Evolutionary conservation across 2,888 invertebrate genomes (phyloP).

Genomic region (Caenorhabditis afra): DNA sequence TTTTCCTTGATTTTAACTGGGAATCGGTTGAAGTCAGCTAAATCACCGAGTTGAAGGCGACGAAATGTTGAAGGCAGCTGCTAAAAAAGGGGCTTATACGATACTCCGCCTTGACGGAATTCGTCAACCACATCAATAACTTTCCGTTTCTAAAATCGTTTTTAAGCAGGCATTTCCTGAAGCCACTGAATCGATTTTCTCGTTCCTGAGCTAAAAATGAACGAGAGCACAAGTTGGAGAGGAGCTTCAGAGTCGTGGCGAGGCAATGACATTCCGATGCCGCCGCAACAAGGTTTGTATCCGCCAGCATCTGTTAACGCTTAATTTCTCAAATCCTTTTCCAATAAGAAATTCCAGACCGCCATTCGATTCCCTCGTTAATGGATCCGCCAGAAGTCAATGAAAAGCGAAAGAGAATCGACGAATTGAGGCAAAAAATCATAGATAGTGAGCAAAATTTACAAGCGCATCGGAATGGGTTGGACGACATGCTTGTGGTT

Average conservation of each 20-base stretch:
- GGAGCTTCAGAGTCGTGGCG: constrained; percentile 26
- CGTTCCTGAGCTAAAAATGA: too few species aligned
- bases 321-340: too few species aligned
- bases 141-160: too few species aligned
- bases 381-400: constrained; percentile 53
- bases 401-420: constrained; percentile 73
- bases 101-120: too few species aligned
- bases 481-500: constrained; percentile 37
- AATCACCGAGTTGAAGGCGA: too few species aligned
- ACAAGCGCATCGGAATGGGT: constrained; percentile 88
- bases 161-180: too few species aligned
- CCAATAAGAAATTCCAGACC: constrained; percentile 83
- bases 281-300: constrained; percentile 8
- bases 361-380: constrained; percentile 40
- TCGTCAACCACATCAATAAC: too few species aligned
- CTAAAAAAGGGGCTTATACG: too few species aligned
- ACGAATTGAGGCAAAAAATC: constrained; percentile 85
- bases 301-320: too few species aligned
- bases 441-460: constrained; percentile 96
- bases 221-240: constrained; percentile 45
- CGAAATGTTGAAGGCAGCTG: too few species aligned
- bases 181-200: neutral
- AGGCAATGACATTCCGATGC: constrained; percentile 35
- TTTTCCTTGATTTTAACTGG: too few species aligned
- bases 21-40: too few species aligned